Conservation (phyloP, 2,888 invertebrate genomes). For the Gonocerus acuteangulatus region DNA sequence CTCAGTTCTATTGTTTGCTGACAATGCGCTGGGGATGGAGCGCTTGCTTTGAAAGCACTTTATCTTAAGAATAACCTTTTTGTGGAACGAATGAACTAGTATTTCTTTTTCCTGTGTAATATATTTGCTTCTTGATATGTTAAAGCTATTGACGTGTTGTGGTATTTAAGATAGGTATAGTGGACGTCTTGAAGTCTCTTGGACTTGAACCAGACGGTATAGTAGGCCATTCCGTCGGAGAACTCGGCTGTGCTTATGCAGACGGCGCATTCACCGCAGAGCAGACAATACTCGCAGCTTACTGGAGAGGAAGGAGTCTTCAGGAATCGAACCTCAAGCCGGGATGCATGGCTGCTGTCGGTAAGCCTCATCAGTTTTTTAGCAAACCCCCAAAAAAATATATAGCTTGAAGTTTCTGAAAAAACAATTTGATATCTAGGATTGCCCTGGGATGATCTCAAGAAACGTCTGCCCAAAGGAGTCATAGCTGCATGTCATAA, state of each 20-base stretch:
- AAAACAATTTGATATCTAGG: too few species aligned
- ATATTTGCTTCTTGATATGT: too few species aligned
- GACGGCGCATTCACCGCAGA: conserved; percentile 85
- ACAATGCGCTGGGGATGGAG: too few species aligned
- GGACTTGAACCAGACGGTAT: conserved; percentile 87
- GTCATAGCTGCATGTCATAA: conserved; percentile 91
- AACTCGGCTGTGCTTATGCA: conserved; percentile 57
- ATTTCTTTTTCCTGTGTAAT: too few species aligned
- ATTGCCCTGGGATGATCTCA: conserved; percentile 76
- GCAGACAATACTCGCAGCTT: conserved; percentile 88
- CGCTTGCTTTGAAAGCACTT: too few species aligned
- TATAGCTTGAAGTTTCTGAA: too few species aligned
- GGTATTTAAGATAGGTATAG: conserved; percentile 52
- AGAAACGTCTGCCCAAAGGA: conserved; percentile 64
- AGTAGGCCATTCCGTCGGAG: conserved; percentile 73
- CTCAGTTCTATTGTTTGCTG: too few species aligned
- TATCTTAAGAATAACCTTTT: too few species aligned
- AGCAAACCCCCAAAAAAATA: too few species aligned
- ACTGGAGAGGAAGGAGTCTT: conserved; percentile 83
- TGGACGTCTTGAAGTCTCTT: conserved; percentile 68
- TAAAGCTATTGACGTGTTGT: too few species aligned
- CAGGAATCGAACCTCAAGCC: conserved; percentile 62
- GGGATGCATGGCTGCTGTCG: conserved; percentile 89
- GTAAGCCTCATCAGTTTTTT: conserved; percentile 45
- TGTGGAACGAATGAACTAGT: too few species aligned